These are phyloP conservation scores for Parotia lawesii DNA, from an alignment of 2,113 vertebrate genomes.

Conservation along the genomic window DNA sequence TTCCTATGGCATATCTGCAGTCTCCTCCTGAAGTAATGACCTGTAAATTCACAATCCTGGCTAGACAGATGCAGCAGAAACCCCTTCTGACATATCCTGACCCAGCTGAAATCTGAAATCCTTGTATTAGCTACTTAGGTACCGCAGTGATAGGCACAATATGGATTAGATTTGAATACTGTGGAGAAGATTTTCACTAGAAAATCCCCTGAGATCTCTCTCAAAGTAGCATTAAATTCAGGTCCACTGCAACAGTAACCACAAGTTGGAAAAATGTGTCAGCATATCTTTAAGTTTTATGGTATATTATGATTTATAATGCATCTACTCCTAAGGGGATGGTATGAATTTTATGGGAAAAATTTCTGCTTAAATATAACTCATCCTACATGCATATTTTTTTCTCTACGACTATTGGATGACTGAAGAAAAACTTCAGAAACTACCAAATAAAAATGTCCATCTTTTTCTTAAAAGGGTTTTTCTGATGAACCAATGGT, in stretches of 20 bases:
- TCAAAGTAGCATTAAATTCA: conserved; percentile 54
- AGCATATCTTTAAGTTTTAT: conserved; percentile 6
- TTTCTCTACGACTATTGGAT: not conserved
- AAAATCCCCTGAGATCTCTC: conserved; percentile 50
- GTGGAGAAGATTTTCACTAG: conserved; percentile 41
- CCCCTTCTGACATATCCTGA: not conserved
- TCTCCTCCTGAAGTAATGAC: not conserved
- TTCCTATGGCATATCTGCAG: not conserved
- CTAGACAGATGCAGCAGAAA: not conserved
- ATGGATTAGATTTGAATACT: conserved; percentile 48
- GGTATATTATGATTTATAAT: conserved; percentile 52
- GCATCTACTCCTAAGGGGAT: not conserved
- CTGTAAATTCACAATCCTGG: not conserved
- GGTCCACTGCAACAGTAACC: conserved; percentile 32
- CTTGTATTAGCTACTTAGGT: conserved; percentile 32
- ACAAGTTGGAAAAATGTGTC: conserved; percentile 56
- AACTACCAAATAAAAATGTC: not conserved
- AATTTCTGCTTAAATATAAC: not conserved
- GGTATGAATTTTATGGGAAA: not conserved
- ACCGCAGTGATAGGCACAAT: conserved; percentile 3
- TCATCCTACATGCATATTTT: not conserved
- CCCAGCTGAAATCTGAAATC: conserved; percentile 33
- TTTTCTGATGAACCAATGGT: not conserved
- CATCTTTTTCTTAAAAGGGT: not conserved
- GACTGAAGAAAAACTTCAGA: not conserved